Evolutionary conservation across 2,888 invertebrate species (phyloP), one percentile per base, ranked within the genome.

Genomic region (Acronicta leporina): DNA sequence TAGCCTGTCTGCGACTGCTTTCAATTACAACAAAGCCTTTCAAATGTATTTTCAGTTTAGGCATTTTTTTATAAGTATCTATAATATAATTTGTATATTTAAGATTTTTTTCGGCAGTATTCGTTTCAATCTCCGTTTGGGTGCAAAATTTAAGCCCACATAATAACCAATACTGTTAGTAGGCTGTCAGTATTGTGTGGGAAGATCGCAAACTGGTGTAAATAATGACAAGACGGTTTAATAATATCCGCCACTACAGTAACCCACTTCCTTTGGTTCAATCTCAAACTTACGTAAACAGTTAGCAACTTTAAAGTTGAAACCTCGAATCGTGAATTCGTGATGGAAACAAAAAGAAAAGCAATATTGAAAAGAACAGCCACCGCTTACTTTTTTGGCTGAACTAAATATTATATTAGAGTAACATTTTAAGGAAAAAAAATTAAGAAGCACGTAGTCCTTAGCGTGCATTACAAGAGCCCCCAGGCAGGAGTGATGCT

Each of bases 111-210:
- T 25, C 25, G 15, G 11, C 11, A 42, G 4, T 5, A 11, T 20
- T 10, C 13, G n/a, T 38, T 48, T 9, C n/a, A 5, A 40, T 40
- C 6, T n/a, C 40, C 10, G 4, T 10, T 8, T 41, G 40, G 5
- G 25, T 49, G 27, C n/a, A 38, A 6, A 35, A 20, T 48, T 9
- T 13, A 25, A 48, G 33, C 43, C 38, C 41, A 40, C 16, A 10
- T 1, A 20, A 45, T 35, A 33, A 20, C 45, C 33, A 43, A 49
- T 48, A 38, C n/a, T 38, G 38, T 38, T n/a, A 38, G 38, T n/a
- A 38, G n/a, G 38, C 38, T 38, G n/a, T 38, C 38, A 38, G 38
- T 38, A 20, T 8, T 52, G 52, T 47, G 73, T 73, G 50, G 50
- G 63, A 58, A 63, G 53, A 57, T 43, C 20, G 14, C 45, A 15